phyloP scores from a whole-genome alignment of 2,113 vertebrate species.

The Oryzias celebensis region DNA sequence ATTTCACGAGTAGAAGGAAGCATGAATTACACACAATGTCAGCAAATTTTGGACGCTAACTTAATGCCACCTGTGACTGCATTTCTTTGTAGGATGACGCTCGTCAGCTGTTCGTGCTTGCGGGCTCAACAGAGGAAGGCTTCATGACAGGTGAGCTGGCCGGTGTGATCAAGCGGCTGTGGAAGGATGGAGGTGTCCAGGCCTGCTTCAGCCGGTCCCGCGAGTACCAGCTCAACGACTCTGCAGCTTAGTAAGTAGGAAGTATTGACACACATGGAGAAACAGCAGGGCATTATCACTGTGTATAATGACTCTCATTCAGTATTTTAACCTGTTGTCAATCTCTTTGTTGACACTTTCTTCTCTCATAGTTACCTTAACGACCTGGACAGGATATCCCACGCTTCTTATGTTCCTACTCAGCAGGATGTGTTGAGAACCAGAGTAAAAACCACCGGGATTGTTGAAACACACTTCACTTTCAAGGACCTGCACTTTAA shows the following conservation, averaged over 20 bases:
- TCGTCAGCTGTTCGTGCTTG: slow-evolving; percentile 92
- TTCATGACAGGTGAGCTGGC: slow-evolving; percentile 95
- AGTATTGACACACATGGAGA: background rate
- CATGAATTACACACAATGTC: too few species aligned
- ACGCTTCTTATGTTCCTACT: slow-evolving; percentile 90
- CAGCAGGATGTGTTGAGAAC: slow-evolving; percentile 98
- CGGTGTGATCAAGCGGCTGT: slow-evolving; percentile 93
- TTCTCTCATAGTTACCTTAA: slow-evolving; percentile 87
- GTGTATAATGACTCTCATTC: background rate
- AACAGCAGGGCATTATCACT: background rate
- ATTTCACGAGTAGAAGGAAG: too few species aligned
- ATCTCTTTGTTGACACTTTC: slow-evolving; percentile 3
- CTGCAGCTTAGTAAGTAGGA: slow-evolving; percentile 93
- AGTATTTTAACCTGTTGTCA: background rate
- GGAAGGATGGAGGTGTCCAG: slow-evolving; percentile 94
- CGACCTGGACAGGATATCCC: slow-evolving; percentile 96
- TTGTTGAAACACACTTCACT: slow-evolving; percentile 98
- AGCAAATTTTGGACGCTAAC: too few species aligned
- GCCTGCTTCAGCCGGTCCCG: slow-evolving; percentile 94
- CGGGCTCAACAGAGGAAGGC: slow-evolving; percentile 92
- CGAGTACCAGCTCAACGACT: slow-evolving; percentile 98
- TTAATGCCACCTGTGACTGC: background rate
- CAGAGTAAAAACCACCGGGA: slow-evolving; percentile 98
- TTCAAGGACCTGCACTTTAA: slow-evolving; percentile 99
- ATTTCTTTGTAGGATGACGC: slow-evolving; percentile 87